Evolutionary conservation across 2,113 vertebrate species (phyloP), one percentile per base, ranked within the genome.

Genomic region (Pterocles gutturalis): DNA sequence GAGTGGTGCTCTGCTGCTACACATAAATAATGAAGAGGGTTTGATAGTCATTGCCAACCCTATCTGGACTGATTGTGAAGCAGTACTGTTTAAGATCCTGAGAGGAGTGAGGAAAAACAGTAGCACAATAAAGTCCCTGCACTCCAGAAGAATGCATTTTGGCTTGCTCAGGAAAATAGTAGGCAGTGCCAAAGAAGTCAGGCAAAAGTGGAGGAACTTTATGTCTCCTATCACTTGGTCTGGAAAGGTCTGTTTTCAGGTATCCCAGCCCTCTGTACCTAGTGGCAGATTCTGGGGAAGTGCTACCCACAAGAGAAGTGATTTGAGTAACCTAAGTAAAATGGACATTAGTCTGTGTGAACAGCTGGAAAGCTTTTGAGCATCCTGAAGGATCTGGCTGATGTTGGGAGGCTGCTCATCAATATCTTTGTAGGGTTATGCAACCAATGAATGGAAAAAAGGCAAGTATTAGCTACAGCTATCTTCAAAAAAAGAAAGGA

Each of bases 381-480:
- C 38, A 41, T 67, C 31, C 38, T 60, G 19, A 80, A 73, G 17
- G 17, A 89, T 5, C 2, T 76, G 28, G 5, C 3, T 89, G 54
- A 54, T 33, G 7, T 24, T 64, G 53, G 22, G 21, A 58, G 7
- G 17, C 4, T 64, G 17, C 22, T 34, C 0, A 0, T 17, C 21
- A 54, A 26, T 48, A 13, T 33, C 34, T 76, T 71, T 28, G 26
- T 75, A 48, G 2, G 15, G 2, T 57, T 45, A 34, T 15, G 10
- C 11, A 71, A 75, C 29, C 20, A 55, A 51, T 17, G 4, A 57
- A 41, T 45, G 4, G 4, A 11, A 45, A 64, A 77, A 38, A 33
- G 15, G 5, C n/a, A 87, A 54, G 17, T 49, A 38, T 17, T 85
- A 28, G 1, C 13, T 85, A 17, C 3, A 48, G 0, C 0, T 7